These are phyloP conservation scores for Melipona beecheii DNA, from an alignment of 2,888 invertebrate species.

Conservation along the genomic window DNA sequence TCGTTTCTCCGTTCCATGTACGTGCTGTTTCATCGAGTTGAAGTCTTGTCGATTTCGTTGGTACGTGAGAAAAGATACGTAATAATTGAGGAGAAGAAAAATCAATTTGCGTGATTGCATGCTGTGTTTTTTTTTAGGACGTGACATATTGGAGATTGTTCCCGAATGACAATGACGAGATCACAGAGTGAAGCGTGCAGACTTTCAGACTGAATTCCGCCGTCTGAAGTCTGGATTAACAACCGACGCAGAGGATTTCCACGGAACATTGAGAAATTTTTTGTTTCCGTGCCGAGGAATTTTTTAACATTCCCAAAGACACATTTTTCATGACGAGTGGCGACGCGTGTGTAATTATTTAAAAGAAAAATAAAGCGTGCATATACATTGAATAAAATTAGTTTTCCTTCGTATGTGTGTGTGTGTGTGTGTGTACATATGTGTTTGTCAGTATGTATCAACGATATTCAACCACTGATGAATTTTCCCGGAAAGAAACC, in stretches of 20 bases:
- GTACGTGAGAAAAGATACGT: background rate
- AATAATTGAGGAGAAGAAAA: background rate
- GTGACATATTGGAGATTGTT: background rate
- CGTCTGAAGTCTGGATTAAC: background rate
- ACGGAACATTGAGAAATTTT: slow-evolving; percentile 11
- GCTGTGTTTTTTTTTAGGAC: background rate
- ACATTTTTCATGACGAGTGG: background rate
- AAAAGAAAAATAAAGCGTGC: background rate
- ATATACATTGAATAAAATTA: background rate
- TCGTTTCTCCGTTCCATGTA: too few relatives aligned
- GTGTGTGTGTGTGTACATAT: too few relatives aligned
- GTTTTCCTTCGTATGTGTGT: background rate
- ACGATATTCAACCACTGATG: background rate
- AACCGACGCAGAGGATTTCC: slow-evolving; percentile 4
- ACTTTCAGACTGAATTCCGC: background rate
- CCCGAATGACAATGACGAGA: background rate
- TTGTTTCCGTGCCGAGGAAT: slow-evolving; percentile 1
- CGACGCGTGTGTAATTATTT: background rate
- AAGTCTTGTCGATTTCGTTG: background rate
- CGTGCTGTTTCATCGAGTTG: background rate
- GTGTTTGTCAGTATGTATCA: too few relatives aligned
- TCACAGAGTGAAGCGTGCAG: background rate
- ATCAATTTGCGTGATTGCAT: too few relatives aligned
- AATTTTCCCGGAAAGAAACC: too few relatives aligned
- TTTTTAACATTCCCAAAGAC: background rate